A percentile compares a stretch with the other conserved stretches of the same genome.
Evolutionary conservation across 1,140 invertebrate species (phyloP).

Genomic region (Drosophila melanogaster): DNA sequence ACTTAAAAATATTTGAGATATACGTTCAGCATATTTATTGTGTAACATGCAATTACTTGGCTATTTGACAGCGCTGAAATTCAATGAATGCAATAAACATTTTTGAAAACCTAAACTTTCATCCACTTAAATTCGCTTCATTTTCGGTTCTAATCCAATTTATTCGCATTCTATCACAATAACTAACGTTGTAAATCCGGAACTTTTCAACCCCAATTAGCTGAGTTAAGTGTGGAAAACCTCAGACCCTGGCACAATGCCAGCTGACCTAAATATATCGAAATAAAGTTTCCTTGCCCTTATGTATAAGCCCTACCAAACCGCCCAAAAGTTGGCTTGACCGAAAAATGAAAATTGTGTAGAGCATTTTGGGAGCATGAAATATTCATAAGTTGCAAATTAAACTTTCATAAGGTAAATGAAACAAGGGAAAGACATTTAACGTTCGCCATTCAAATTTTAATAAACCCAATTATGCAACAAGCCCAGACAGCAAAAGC

Average conservation of each 20-base stretch:
- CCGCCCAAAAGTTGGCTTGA: slow-evolving; percentile 5
- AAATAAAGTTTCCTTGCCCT: slow-evolving; percentile 29
- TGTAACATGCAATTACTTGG: too few relatives aligned
- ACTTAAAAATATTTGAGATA: background rate
- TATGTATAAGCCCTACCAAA: background rate
- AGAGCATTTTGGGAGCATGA: slow-evolving; percentile 43
- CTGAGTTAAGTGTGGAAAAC: slow-evolving; percentile 48
- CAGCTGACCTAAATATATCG: slow-evolving; percentile 38
- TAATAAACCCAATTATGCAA: slow-evolving; percentile 70
- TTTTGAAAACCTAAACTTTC: too few relatives aligned
- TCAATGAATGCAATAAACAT: too few relatives aligned
- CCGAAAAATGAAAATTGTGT: slow-evolving; percentile 54
- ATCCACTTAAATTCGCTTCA: too few relatives aligned
- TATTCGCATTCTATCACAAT: slow-evolving; percentile 18
- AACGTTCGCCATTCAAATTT: slow-evolving; percentile 66
- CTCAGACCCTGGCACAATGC: slow-evolving; percentile 25
- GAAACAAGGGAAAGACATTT: slow-evolving; percentile 74
- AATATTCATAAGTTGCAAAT: slow-evolving; percentile 61
- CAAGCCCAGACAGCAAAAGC: background rate
- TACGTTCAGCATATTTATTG: background rate
- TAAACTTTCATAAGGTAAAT: slow-evolving; percentile 69
- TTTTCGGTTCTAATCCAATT: background rate
- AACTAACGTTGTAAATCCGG: slow-evolving; percentile 8
- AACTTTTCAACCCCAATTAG: slow-evolving; percentile 44
- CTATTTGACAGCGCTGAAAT: too few relatives aligned